Conservation (phyloP, 2,888 invertebrate genomes). For the Cantharis nigra region DNA sequence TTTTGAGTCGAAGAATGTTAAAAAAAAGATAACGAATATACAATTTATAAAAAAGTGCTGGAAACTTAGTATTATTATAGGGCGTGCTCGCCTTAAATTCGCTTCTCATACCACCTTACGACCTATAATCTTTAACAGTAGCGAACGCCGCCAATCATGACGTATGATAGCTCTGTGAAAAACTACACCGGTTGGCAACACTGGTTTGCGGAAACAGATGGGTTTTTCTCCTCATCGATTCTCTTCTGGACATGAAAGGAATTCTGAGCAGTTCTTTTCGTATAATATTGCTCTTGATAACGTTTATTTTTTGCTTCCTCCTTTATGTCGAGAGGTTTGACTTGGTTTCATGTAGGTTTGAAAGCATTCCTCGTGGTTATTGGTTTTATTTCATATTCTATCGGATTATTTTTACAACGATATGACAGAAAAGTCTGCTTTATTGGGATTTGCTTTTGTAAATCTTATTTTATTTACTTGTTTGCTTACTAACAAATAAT, state of each 20-base stretch:
- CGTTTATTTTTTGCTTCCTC: constrained; percentile 41
- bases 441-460: constrained; percentile 12
- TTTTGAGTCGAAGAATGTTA: constrained; percentile 4
- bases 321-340: constrained; percentile 28
- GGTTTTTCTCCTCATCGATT: constrained; percentile 43
- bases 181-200: constrained; percentile 32
- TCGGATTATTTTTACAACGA: constrained; percentile 21
- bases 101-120: constrained; percentile 14
- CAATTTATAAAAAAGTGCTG: constrained; percentile 10
- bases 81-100: constrained; percentile 21
- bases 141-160: constrained; percentile 25
- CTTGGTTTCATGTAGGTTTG: constrained; percentile 24
- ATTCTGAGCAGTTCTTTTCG: constrained; percentile 43
- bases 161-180: constrained; percentile 31
- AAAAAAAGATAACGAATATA: constrained; percentile 3
- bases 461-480: constrained; percentile 6
- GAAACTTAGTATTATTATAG: constrained; percentile 19
- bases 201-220: constrained; percentile 39
- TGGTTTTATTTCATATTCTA: constrained; percentile 29
- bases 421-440: constrained; percentile 16
- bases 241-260: constrained; percentile 43
- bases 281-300: constrained; percentile 46
- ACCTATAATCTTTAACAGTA: constrained; percentile 27
- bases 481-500: not conserved
- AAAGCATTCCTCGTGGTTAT: constrained; percentile 31